Conservation (phyloP, 2,797 vertebrate genomes). For the Nothura maculosa region DNA sequence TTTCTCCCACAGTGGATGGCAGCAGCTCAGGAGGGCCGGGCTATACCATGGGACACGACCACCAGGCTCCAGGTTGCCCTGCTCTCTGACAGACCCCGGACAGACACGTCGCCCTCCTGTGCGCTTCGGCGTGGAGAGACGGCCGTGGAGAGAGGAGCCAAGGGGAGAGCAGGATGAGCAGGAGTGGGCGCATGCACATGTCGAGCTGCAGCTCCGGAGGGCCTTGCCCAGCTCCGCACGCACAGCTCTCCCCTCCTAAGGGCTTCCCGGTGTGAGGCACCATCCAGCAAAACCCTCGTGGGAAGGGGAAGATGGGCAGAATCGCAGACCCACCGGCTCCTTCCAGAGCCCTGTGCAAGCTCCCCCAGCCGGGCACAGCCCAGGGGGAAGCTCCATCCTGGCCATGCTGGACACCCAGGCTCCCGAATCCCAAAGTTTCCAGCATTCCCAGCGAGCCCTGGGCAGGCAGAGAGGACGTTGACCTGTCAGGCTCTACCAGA, state of each 20-base stretch:
- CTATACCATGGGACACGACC: background rate
- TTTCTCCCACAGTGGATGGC: background rate
- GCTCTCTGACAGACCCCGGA: no score
- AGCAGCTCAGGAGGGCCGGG: accelerated
- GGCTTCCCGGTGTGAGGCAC: background rate
- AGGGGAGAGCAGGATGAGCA: constrained; percentile 6
- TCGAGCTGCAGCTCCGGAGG: constrained; percentile 23
- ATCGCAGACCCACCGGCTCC: background rate
- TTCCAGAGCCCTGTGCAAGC: background rate
- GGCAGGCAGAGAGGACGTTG: background rate
- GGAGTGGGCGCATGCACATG: background rate
- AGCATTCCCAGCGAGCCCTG: background rate
- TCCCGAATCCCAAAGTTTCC: background rate
- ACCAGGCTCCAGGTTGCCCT: no score
- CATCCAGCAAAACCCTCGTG: background rate
- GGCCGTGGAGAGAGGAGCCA: constrained; percentile 1
- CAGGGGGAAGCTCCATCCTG: background rate
- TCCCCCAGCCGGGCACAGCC: background rate
- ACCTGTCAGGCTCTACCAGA: constrained; percentile 1
- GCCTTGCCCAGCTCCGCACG: background rate
- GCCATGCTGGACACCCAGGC: background rate
- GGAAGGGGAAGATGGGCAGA: background rate
- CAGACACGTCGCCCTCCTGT: accelerated
- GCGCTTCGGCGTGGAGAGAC: background rate
- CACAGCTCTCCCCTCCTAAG: background rate